Base-by-base conservation (phyloP, 2,888 invertebrate species). In the Tholera decimalis region DNA sequence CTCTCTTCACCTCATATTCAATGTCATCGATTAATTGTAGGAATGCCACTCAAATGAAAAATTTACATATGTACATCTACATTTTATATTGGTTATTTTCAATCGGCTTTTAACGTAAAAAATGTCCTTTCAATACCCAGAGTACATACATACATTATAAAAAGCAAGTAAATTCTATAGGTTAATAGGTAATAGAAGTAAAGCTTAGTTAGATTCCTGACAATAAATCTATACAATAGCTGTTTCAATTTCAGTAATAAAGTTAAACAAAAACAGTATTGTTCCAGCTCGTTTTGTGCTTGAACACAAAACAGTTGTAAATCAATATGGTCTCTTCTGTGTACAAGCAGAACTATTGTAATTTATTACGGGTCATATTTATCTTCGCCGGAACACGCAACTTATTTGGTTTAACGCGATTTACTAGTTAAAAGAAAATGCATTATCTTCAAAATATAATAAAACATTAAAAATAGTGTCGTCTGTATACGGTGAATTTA, bases 271-370 rank as follows among this genome's bases (percentile, higher is more conserved):
- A 68, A 77, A 80, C 82, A 77, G 54, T 71, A 53, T 71, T 39
- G 18, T 64, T 37, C 22, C 37, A 41, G 47, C 15, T 65, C 73
- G 63, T 69, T 70, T 70, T 62, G 41, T 55, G 37, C 54, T 26
- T 30, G 56, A 66, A 66, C 58, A 83, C 61, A 77, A 80, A 73
- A 63, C 58, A 60, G 62, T 60, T 66, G 70, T 85, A 85, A 83
- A 85, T 86, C 81, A 83, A 67, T 49, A 43, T n/a, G n/a, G 53
- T 49, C 55, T 74, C 61, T 56, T 68, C 79, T 74, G 77, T 76
- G 67, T 74, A 69, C 65, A 77, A 80, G 56, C 75, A 62, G 47
- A 67, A 69, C 56, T 56, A 58, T 51, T 43, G 39, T 78, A 28
- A 77, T 81, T 78, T 79, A 79, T 81, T 57, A 49, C 13, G 64